Base-by-base conservation (phyloP, 2,888 invertebrate genomes). In the Leptothorax acervorum region DNA sequence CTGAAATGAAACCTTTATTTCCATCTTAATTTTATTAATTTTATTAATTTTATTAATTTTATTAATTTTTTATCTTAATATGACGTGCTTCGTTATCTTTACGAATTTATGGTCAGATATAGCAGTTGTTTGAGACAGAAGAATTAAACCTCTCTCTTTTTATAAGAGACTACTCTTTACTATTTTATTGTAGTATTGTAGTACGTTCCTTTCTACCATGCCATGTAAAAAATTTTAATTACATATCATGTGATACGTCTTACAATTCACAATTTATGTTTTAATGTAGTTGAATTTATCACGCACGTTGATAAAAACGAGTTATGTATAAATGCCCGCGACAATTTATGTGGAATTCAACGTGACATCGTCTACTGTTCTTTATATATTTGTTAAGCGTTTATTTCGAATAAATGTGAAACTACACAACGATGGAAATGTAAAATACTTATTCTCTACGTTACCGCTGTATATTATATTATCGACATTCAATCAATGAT, bases 51-150 rank as follows among this genome's bases (percentile, higher is more conserved):
- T 39, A 5, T 51, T 81, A 53, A 65, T 65, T 15, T 51, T 53
- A 70, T 23, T 28, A 55, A 39, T 39, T 71, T 76, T 39, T 78
- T 39, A 18, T 71, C 5, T 68, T 68, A 51, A 31, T 48, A 68
- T 51, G 31, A 68, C 3, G n/a, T 74, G 12, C 28, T 0, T 3
- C 11, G 35, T 11, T 53, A 39, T 45, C 35, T 71, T 71, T 28
- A 57, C n/a, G 35, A 35, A 70, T 70, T 79, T 79, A 60, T 60
- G n/a, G 5, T 23, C 12, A 23, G 23, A 45, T 31, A 70, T 31
- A 35, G 15, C 39, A 39, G 1, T 31, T 11, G 3, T n/a, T 23
- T 12, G 35, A 45, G 8, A 78, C 8, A 45, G 18, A 42, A 23
- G 23, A 51, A 51, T 65, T 39, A 23, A 35, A 75, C 9, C 28